Conservation (phyloP, 2,888 invertebrate species). For the Andrena camellia region DNA sequence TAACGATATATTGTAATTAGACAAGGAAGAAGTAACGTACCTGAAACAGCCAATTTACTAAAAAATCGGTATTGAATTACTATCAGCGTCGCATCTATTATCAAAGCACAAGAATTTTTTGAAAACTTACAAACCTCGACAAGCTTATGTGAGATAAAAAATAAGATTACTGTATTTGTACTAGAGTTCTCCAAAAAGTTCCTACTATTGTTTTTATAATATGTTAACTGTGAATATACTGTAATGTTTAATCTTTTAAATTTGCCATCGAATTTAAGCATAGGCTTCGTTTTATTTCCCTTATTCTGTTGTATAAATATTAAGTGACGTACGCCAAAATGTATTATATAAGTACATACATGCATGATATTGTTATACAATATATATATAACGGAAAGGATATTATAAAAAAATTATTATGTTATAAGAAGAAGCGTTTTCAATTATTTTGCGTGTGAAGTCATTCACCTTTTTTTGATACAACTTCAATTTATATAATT, state of each 20-base stretch:
- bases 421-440: not conserved
- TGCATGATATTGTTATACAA: not conserved
- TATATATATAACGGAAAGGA: not conserved
- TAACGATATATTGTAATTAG: not conserved
- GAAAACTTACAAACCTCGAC: not conserved
- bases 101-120: slow-evolving; percentile 19
- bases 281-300: not conserved
- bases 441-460: not conserved
- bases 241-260: not conserved
- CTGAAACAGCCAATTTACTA: slow-evolving; percentile 13
- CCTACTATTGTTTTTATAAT: slow-evolving; percentile 20
- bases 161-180: slow-evolving; percentile 7
- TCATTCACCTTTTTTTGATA: not conserved
- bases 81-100: slow-evolving; percentile 1
- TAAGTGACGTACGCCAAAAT: not conserved
- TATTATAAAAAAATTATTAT: slow-evolving; percentile 23
- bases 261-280: slow-evolving; percentile 1
- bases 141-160: slow-evolving; percentile 9
- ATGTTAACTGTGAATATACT: not conserved
- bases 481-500: too few species aligned
- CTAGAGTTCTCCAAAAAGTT: slow-evolving; percentile 11
- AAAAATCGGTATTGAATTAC: slow-evolving; percentile 8
- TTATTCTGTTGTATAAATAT: slow-evolving; percentile 1
- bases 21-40: not conserved
- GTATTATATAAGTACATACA: not conserved